phyloP scores from a whole-genome alignment of 2,888 invertebrate species.

The Lathronympha strigana region DNA sequence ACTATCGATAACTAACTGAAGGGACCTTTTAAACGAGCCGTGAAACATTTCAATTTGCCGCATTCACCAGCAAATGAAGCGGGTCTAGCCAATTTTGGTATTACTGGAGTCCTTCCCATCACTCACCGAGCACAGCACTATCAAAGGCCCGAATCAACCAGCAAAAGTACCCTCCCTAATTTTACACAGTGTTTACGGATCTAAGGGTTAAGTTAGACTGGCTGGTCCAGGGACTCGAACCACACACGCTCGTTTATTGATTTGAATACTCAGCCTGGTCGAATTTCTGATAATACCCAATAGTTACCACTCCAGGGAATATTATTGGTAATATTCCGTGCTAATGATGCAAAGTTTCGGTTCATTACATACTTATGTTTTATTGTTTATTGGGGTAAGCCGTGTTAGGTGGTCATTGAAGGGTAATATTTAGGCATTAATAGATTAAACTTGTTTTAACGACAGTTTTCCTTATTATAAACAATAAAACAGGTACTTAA shows the following conservation, averaged over 20 bases:
- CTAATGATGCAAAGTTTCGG: constrained; percentile 72
- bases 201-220: neutral
- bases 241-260: neutral
- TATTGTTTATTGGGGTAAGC: constrained; percentile 16
- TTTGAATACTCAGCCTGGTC: constrained; percentile 43
- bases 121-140: neutral
- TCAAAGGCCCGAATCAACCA: neutral
- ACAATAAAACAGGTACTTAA: no score
- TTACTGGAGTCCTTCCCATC: constrained; percentile 53
- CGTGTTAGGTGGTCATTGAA: neutral
- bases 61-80: constrained; percentile 71
- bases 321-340: constrained; percentile 67
- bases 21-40: constrained; percentile 67
- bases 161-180: neutral
- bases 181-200: neutral
- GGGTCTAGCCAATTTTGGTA: constrained; percentile 66
- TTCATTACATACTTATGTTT: constrained; percentile 57
- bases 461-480: no score
- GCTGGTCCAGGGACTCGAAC: neutral
- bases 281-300: constrained; percentile 65
- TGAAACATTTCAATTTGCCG: constrained; percentile 71
- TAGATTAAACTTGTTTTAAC: neutral
- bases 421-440: neutral
- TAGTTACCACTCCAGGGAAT: constrained; percentile 68
- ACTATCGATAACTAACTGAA: constrained; percentile 40